These are phyloP conservation scores for Argyresthia albistria DNA, from an alignment of 2,888 invertebrate genomes.

Conservation along the genomic window DNA sequence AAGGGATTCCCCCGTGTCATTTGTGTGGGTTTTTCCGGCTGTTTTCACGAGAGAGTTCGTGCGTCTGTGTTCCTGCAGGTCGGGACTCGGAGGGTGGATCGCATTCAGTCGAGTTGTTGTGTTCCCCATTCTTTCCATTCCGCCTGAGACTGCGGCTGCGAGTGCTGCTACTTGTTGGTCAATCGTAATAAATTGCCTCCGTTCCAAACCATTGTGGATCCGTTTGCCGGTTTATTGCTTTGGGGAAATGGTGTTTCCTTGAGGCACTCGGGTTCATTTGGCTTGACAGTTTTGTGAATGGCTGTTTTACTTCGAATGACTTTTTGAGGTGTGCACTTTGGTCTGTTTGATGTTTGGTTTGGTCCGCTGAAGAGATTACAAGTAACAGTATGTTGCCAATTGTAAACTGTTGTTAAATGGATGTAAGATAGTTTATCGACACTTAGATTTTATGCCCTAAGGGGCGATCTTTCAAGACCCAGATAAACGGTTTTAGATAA, in stretches of 20 bases:
- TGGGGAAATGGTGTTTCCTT: slow-evolving; percentile 65
- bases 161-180: slow-evolving; percentile 66
- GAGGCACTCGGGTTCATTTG: slow-evolving; percentile 56
- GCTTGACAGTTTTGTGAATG: slow-evolving; percentile 13
- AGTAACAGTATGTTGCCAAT: too few species aligned
- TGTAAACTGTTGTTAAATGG: too few species aligned
- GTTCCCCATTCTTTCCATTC: slow-evolving; percentile 49
- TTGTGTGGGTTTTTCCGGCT: slow-evolving; percentile 68
- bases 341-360: not conserved
- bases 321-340: not conserved
- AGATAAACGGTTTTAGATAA: too few species aligned
- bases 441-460: too few species aligned
- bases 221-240: slow-evolving; percentile 68
- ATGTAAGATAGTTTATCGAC: too few species aligned
- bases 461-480: too few species aligned
- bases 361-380: not conserved
- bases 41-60: slow-evolving; percentile 42
- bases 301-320: not conserved
- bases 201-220: slow-evolving; percentile 66
- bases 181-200: slow-evolving; percentile 70
- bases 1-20: slow-evolving; percentile 71
- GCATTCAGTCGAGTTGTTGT: slow-evolving; percentile 17
- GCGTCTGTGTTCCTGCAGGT: slow-evolving; percentile 21
- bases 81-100: slow-evolving; percentile 20
- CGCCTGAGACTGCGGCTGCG: slow-evolving; percentile 25